A percentile compares a stretch with the other conserved stretches of the same genome.
Evolutionary conservation across 37 sponge, comb jelly and placozoan species (phyloP).

Genomic region (Oscarella lobularis): DNA sequence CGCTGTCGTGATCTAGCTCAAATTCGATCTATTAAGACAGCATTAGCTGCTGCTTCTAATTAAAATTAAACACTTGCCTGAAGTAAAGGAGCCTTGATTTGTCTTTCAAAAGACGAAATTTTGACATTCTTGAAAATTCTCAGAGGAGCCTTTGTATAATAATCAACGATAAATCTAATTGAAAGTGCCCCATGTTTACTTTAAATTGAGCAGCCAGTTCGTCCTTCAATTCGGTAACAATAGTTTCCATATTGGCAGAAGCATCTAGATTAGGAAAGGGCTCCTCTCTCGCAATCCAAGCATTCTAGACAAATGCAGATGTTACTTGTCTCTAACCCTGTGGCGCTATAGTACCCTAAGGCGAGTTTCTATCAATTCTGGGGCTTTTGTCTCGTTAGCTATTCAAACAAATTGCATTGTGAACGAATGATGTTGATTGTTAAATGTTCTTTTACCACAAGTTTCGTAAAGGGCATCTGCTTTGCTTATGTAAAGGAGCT

Average conservation of each 20-base stretch:
- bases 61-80: background rate
- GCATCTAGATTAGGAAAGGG: background rate
- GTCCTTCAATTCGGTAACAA: background rate
- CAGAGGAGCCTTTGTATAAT: no score
- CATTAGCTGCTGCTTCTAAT: background rate
- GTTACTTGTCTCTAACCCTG: no score
- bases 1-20: background rate
- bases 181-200: no score
- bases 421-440: background rate
- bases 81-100: background rate
- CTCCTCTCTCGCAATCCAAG: background rate
- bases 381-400: conserved; percentile 5
- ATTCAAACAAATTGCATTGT: background rate
- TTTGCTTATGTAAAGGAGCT: conserved; percentile 51
- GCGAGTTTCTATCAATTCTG: background rate
- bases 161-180: no score
- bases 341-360: no score
- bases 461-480: background rate
- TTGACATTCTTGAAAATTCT: background rate
- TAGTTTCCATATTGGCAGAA: background rate
- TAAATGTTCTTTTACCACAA: background rate
- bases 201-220: background rate
- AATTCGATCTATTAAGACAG: background rate
- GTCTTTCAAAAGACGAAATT: background rate
- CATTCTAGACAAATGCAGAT: background rate